Base-by-base conservation (phyloP, 2,797 vertebrate species). In the Oreonectes daqikongensis region DNA sequence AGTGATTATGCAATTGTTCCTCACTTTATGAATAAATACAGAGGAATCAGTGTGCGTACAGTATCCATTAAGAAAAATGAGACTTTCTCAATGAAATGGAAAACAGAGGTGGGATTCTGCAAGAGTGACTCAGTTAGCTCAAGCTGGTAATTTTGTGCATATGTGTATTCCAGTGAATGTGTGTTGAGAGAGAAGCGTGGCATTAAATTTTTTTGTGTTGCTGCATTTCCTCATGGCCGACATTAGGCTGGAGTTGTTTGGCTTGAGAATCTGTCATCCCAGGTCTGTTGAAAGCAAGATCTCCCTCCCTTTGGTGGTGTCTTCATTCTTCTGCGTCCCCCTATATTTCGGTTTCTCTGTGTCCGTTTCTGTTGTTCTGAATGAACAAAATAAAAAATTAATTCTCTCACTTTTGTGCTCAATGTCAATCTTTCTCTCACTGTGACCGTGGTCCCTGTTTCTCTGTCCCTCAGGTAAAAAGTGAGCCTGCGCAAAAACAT, bases 401-500 rank as follows among this genome's bases (percentile, higher is more conserved):
- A 83, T 85, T 72, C 55, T 60, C 5, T 64, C 44, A 71, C 48
- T 67, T 48, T 67, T 75, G 78, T 77, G 70, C 66, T 79, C 71
- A 68, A 79, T 68, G 46, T 64, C 52, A 60, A 44, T 69, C 32
- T 70, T 5, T 69, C 26, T 78, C 42, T 69, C 20, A 40, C 59
- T 28, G 30, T 40, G 44, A 52, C 59, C 52, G 30, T 7, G 10
- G 28, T 4, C 70, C 17, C 38, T 30, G n/a, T 38, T 64, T 65
- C 81, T 86, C 70, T 73, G 74, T 76, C 72, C 52, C 74, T 78
- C 81, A 82, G 83, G 79, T 59, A 78, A 84, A 83, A 84, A 81
- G 84, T 59, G 86, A 86, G 87, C 70, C 63, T 63, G 79, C 80
- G 82, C 79, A 84, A 86, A 82, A 88, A 87, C 81, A 87, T 77